phyloP scores from a whole-genome alignment of 2,797 vertebrate species.

The Thalassophryne amazonica region DNA sequence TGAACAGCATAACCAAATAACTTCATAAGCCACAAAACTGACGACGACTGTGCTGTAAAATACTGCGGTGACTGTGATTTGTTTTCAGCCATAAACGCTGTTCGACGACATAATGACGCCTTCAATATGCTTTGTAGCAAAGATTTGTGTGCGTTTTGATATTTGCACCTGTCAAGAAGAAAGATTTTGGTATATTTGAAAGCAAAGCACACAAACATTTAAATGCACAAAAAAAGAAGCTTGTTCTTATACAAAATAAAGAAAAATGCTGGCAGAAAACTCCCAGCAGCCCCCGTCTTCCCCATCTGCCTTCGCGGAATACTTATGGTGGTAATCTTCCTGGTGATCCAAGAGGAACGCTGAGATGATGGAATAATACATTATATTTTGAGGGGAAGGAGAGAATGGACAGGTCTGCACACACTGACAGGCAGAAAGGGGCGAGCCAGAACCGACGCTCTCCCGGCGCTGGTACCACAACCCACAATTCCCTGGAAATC shows the following conservation, averaged over 20 bases:
- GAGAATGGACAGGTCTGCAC: slow-evolving; percentile 25
- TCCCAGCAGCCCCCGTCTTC: slow-evolving; percentile 7
- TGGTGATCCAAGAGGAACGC: slow-evolving; percentile 19
- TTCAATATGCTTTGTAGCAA: slow-evolving; percentile 6
- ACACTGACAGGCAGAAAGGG: slow-evolving; percentile 25
- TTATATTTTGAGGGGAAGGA: slow-evolving; percentile 14
- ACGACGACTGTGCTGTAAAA: background rate
- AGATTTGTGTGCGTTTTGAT: slow-evolving; percentile 17
- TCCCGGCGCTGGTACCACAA: background rate
- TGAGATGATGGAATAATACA: slow-evolving; percentile 43
- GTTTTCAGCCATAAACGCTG: background rate
- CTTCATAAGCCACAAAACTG: too few species aligned
- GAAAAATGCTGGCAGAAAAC: background rate
- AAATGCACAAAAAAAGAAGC: slow-evolving; percentile 44
- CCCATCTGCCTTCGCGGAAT: slow-evolving; percentile 13
- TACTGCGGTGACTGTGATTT: background rate
- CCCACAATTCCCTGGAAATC: slow-evolving; percentile 25
- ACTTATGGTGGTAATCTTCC: slow-evolving; percentile 39
- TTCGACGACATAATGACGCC: background rate
- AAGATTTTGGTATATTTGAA: slow-evolving; percentile 5
- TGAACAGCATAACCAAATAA: too few species aligned
- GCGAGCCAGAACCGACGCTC: slow-evolving; percentile 4
- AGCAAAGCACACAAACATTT: slow-evolving; percentile 31
- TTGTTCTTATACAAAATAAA: background rate
- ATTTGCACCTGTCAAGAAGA: slow-evolving; percentile 26